These are phyloP conservation scores for Corythornis vintsioides DNA, from an alignment of 2,113 vertebrate genomes.

Conservation along the genomic window DNA sequence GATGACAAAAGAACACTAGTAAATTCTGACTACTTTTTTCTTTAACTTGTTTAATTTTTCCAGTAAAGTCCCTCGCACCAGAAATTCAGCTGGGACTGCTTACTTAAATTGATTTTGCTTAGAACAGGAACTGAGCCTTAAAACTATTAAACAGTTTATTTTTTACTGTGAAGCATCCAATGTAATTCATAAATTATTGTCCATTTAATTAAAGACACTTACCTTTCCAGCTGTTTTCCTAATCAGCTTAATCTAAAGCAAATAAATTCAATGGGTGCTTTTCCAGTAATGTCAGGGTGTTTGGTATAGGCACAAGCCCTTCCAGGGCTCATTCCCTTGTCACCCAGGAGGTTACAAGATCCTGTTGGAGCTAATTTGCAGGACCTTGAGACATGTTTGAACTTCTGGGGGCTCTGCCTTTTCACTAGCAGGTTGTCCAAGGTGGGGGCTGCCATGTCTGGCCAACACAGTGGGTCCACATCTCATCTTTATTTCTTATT, in stretches of 20 bases:
- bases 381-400: not conserved
- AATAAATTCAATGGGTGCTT: not conserved
- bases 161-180: constrained; percentile 35
- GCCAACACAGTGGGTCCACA: not conserved
- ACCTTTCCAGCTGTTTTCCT: constrained; percentile 65
- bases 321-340: not conserved
- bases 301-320: not conserved
- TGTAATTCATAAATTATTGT: constrained; percentile 42
- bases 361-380: not conserved
- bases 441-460: not conserved
- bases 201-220: constrained; percentile 2
- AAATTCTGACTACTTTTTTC: not conserved
- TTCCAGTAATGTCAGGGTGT: not conserved
- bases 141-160: constrained; percentile 68
- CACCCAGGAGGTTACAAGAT: not conserved
- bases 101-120: constrained; percentile 39
- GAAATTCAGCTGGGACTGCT: constrained; percentile 18
- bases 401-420: not conserved
- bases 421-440: not conserved
- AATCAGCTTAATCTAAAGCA: not conserved
- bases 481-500: not conserved
- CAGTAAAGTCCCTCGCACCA: not conserved
- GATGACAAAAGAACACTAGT: not conserved
- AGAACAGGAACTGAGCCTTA: constrained; percentile 58
- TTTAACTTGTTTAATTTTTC: not conserved